A percentile compares a stretch with the other conserved stretches of the same genome.
phyloP scores from a whole-genome alignment of 1,140 invertebrate species.

The Pygmarrhopalites habei region DNA sequence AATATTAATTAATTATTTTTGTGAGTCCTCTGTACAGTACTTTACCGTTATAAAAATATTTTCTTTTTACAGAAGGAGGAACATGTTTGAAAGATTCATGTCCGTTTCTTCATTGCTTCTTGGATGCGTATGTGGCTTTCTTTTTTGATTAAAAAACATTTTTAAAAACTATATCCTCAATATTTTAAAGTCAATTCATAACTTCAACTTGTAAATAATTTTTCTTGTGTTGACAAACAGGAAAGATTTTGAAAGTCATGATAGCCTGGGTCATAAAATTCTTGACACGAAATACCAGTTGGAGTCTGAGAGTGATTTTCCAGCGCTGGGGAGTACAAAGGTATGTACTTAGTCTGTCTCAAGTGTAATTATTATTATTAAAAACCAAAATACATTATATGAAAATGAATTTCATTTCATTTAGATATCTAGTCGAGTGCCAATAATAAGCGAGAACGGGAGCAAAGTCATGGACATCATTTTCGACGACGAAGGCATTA shows the following conservation, averaged over 20 bases:
- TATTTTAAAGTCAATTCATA: neutral
- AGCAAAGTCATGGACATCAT: constrained; percentile 10
- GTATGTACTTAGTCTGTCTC: too few relatives aligned
- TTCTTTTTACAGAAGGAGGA: too few relatives aligned
- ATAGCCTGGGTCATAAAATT: neutral
- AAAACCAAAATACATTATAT: too few relatives aligned
- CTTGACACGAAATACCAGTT: constrained; percentile 31
- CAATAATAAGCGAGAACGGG: constrained; percentile 18
- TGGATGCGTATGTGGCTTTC: constrained; percentile 29
- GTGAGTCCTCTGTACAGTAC: too few relatives aligned
- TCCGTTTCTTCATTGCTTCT: constrained; percentile 31
- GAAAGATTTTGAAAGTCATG: constrained; percentile 4
- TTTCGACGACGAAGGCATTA: neutral
- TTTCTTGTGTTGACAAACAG: too few relatives aligned
- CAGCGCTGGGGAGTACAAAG: constrained; percentile 30
- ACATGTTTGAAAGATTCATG: constrained; percentile 33
- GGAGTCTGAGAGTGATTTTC: constrained; percentile 36
- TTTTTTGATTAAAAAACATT: too few relatives aligned
- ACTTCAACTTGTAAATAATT: too few relatives aligned
- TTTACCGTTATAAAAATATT: too few relatives aligned
- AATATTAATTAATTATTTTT: too few relatives aligned
- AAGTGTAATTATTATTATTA: too few relatives aligned
- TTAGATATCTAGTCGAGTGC: constrained; percentile 35
- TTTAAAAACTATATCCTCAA: too few relatives aligned
- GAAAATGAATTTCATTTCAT: neutral